Evolutionary conservation across 2,888 invertebrate genomes (phyloP), one percentile per base, ranked within the genome.

Genomic region (Yponomeuta evonymella): DNA sequence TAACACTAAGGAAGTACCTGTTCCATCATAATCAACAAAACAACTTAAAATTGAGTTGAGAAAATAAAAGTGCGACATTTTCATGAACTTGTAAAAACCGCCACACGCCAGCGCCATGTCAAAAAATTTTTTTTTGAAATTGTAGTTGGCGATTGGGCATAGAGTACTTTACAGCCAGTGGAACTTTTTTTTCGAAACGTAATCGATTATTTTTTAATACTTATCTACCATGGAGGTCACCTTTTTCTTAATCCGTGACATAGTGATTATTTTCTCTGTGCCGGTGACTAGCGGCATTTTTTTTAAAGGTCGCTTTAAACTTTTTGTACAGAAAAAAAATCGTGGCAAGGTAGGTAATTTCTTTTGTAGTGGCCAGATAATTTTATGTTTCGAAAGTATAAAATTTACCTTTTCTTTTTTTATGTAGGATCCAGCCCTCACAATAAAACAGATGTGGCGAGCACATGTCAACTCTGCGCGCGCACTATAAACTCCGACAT

Each of bases 21-120:
- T 51, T 66, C 71, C 78, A 74, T 81, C 79, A 73, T 78, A 78
- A 74, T 82, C 81, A 43, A 80, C 75, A 75, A 83, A 78, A 73
- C 82, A 84, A 70, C 79, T 78, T 73, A 85, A 79, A 72, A 84
- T 80, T 69, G 83, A 78, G 77, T 82, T 81, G 51, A 83, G 70
- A 73, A 36, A 69, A 69, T 36, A 8, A 23, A 69, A 63, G 2
- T 15, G 29, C 63, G 70, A 64, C 70, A 70, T 69, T 69, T 69
- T 63, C 62, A 23, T n/a, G 36, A 51, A 69, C n/a, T 15, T 23
- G 23, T 23, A 68, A 23, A 29, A 29, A 23, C 36, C 29, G 29
- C 36, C 29, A 48, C 12, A 48, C 65, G 33, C 29, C 29, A 23
- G 1, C 64, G n/a, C 64, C 48, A 30, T 51, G 51, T 51, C 68